Conservation (phyloP, 2,888 invertebrate species). For the Serripes groenlandicus region DNA sequence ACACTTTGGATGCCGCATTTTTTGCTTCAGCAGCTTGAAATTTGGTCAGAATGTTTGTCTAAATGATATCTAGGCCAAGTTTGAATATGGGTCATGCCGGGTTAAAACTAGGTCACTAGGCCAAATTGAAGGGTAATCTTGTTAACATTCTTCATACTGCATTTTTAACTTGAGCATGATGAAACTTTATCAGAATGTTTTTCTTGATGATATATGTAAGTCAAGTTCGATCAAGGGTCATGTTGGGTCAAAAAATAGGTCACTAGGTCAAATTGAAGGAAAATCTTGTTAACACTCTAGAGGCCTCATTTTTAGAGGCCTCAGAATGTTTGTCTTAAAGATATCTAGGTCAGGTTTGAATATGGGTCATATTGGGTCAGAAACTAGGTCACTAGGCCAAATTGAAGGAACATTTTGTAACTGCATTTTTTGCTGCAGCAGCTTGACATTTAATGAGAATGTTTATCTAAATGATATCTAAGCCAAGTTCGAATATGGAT, state of each 20-base stretch:
- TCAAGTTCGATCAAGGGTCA: neutral
- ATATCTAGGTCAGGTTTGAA: neutral
- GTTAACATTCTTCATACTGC: neutral
- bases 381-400: neutral
- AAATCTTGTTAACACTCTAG: neutral
- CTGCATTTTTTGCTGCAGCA: neutral
- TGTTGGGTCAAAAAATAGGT: neutral
- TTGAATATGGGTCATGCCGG: neutral
- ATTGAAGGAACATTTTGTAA: neutral
- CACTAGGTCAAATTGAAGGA: neutral
- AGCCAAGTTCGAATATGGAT: neutral
- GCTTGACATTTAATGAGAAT: neutral
- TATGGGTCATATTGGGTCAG: neutral
- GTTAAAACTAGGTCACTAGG: neutral
- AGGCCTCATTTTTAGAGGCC: neutral
- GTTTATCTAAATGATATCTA: neutral
- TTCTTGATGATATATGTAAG: neutral
- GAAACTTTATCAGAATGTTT: neutral
- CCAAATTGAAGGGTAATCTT: neutral
- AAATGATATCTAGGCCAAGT: neutral
- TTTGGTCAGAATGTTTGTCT: neutral
- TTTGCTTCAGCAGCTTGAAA: neutral
- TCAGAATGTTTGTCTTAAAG: neutral
- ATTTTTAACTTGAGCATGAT: neutral
- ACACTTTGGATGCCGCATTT: neutral